Percentiles rank a stretch among this genome's conserved stretches.
Evolutionary conservation across 2,888 invertebrate genomes (phyloP).

Genomic region (Pycnomerus fuliginosus): DNA sequence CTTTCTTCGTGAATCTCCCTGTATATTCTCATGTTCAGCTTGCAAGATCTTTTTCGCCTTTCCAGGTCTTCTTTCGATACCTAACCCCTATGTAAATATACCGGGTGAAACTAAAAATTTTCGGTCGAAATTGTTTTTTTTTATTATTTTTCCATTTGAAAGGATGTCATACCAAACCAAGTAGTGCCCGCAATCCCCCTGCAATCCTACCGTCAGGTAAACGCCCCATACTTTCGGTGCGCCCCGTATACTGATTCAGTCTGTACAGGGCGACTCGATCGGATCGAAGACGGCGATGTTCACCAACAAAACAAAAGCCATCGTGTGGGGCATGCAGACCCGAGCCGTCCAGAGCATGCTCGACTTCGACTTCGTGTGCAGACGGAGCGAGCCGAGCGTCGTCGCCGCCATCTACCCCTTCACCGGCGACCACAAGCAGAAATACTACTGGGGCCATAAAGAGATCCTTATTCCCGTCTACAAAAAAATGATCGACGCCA

Average conservation of each 20-base stretch:
- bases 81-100: no score
- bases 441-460: slow-evolving; percentile 99
- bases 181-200: slow-evolving; percentile 12
- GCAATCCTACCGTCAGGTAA: no score
- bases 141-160: slow-evolving; percentile 8
- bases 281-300: slow-evolving; percentile 62
- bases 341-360: slow-evolving; percentile 96
- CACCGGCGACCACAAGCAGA: slow-evolving; percentile 98
- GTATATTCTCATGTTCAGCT: no score
- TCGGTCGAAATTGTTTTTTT: background rate
- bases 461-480: slow-evolving; percentile 91
- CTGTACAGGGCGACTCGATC: slow-evolving; percentile 41
- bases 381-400: slow-evolving; percentile 84
- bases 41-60: no score
- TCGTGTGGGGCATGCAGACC: slow-evolving; percentile 99
- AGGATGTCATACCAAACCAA: slow-evolving; percentile 18
- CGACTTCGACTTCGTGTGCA: slow-evolving; percentile 94
- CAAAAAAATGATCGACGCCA: slow-evolving; percentile 95
- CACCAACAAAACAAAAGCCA: slow-evolving; percentile 81
- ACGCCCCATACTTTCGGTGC: no score
- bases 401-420: slow-evolving; percentile 98
- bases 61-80: no score
- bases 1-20: no score
- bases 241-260: no score
- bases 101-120: no score